These are phyloP conservation scores for Monochamus alternatus DNA, from an alignment of 2,888 invertebrate species.

Conservation along the genomic window DNA sequence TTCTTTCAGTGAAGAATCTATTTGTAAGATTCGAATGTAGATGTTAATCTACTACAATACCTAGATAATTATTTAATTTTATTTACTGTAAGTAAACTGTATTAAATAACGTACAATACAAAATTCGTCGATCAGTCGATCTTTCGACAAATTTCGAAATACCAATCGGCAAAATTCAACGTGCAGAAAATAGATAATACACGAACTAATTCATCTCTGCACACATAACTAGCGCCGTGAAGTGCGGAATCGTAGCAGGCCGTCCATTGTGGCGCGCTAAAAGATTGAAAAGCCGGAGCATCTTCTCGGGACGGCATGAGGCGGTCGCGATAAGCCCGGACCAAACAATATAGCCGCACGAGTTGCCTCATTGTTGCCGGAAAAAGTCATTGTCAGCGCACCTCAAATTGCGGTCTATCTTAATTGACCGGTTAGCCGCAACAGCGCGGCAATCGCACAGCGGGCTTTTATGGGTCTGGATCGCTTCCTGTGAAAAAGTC, in stretches of 20 bases:
- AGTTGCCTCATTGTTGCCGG: slow-evolving; percentile 21
- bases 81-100: too few relatives aligned
- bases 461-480: slow-evolving; percentile 18
- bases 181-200: background rate
- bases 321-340: slow-evolving; percentile 14
- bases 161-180: background rate
- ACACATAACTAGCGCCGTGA: slow-evolving; percentile 22
- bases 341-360: slow-evolving; percentile 26
- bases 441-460: slow-evolving; percentile 13
- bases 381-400: slow-evolving; percentile 26
- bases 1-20: too few relatives aligned
- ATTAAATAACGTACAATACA: too few relatives aligned
- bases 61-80: too few relatives aligned
- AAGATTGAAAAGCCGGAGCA: slow-evolving; percentile 13
- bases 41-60: too few relatives aligned
- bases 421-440: slow-evolving; percentile 25
- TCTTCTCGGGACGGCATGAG: slow-evolving; percentile 11
- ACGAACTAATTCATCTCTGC: slow-evolving; percentile 5
- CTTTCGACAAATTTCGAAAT: background rate
- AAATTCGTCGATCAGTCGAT: background rate
- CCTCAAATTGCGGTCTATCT: slow-evolving; percentile 26
- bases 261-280: background rate
- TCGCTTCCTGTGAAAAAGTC: slow-evolving; percentile 12
- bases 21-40: too few relatives aligned
- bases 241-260: background rate